Evolutionary conservation across 2,888 invertebrate species (phyloP).

Genomic region (Hybos culiciformis): DNA sequence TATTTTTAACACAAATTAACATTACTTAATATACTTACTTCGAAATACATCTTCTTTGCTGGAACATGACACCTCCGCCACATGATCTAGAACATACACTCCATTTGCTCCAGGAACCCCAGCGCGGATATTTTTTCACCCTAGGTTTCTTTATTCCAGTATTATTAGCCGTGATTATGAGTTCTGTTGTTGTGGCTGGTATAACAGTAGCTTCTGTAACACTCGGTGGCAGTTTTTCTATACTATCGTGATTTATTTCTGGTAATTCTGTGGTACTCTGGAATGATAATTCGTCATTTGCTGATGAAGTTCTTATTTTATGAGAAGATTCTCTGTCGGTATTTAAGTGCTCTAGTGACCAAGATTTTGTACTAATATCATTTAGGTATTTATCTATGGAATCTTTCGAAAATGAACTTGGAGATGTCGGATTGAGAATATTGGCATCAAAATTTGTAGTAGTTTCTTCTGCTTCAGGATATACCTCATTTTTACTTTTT

Average conservation of each 20-base stretch:
- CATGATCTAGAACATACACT: slow-evolving; percentile 69
- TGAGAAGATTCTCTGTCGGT: too few species aligned
- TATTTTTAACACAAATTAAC: too few species aligned
- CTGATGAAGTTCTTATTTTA: too few species aligned
- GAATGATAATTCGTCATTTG: slow-evolving; percentile 6
- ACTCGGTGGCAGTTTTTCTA: slow-evolving; percentile 6
- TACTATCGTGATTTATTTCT: slow-evolving; percentile 6
- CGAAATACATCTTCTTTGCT: slow-evolving; percentile 30
- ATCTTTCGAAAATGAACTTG: too few species aligned
- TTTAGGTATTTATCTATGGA: too few species aligned
- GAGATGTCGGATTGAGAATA: too few species aligned
- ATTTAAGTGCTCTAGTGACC: too few species aligned
- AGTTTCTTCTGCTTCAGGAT: slow-evolving; percentile 22
- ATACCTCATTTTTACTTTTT: slow-evolving; percentile 29
- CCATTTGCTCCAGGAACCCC: slow-evolving; percentile 74
- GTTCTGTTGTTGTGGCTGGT: slow-evolving; percentile 5
- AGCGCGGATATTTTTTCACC: slow-evolving; percentile 36
- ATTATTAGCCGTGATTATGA: not conserved
- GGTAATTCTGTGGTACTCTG: slow-evolving; percentile 8
- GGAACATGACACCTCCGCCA: slow-evolving; percentile 57
- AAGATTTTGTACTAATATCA: too few species aligned
- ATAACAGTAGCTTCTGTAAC: not conserved
- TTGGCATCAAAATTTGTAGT: slow-evolving; percentile 6
- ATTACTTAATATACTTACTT: slow-evolving; percentile 21
- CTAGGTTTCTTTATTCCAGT: not conserved